Evolutionary conservation across 2,113 vertebrate genomes (phyloP), one percentile per base, ranked within the genome.

Genomic region (Aegypius monachus): DNA sequence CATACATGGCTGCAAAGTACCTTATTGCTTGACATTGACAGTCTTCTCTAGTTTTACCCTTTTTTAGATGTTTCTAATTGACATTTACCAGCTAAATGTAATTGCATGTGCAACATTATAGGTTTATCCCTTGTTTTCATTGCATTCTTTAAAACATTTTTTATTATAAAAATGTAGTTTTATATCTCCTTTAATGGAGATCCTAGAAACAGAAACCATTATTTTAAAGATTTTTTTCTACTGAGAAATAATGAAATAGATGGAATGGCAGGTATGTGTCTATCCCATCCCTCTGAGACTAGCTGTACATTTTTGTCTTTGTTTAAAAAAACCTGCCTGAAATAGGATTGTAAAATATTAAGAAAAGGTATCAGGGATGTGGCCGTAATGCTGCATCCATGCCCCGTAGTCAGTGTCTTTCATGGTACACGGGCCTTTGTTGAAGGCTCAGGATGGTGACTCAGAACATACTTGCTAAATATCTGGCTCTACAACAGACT

Each of bases 121-220:
- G 11, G 9, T 48, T 95, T 94, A 71, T 83, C 23, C 55, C 12
- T 93, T 95, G 20, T 87, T 85, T 85, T 77, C 16, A 61, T 88
- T 94, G 10, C 22, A 63, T 71, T 36, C 32, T 63, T 81, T 40
- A 58, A 58, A 92, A 47, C 0, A 9, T 65, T 94, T 91, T 90
- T 42, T 56, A 53, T 78, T 63, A 61, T 43, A 63, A 17, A 52
- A 72, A 56, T 31, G 42, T 47, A 87, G 40, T 38, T 43, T 94
- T 94, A 18, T 94, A 85, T 77, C 12, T 87, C 21, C 73, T 90
- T 91, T 86, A 91, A 72, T 66, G 25, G 43, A 88, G 32, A 94
- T 61, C 18, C 36, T 82, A 80, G 61, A 95, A 87, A 20, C 8
- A 88, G 13, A 73, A 68, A 14, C 9, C 20, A 45, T 68, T 96